Conservation (phyloP, 2,888 invertebrate species). For the Polyommatus icarus region DNA sequence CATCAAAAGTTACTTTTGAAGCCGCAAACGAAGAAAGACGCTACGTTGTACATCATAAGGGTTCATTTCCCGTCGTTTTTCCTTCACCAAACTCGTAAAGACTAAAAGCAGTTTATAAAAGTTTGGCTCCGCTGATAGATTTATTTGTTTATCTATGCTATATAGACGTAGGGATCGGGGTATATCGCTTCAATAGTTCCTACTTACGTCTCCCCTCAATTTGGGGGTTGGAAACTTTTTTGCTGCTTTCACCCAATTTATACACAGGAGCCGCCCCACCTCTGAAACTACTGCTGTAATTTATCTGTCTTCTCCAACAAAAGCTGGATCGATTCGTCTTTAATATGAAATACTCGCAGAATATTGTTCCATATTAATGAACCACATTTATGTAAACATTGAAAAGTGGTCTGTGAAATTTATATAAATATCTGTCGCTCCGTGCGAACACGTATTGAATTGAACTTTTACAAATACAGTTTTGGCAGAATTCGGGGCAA, state of each 20-base stretch:
- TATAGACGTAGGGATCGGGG: conserved; percentile 15
- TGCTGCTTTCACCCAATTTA: conserved; percentile 5
- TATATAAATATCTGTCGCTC: conserved; percentile 12
- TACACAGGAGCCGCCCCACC: not conserved
- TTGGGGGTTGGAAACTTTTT: conserved; percentile 17
- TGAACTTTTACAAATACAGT: conserved; percentile 29
- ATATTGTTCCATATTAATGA: not conserved
- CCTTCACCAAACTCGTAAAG: conserved; percentile 4
- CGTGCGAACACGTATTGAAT: conserved; percentile 12
- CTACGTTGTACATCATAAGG: not conserved
- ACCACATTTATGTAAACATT: not conserved
- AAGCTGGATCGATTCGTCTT: not conserved
- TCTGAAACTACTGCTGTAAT: not conserved
- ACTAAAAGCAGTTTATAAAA: conserved; percentile 22
- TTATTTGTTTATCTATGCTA: conserved; percentile 15
- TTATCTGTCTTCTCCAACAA: not conserved
- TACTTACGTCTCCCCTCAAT: conserved; percentile 3
- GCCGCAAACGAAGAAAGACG: conserved; percentile 1
- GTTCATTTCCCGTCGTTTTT: not conserved
- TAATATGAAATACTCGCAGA: not conserved
- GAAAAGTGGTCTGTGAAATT: conserved; percentile 12
- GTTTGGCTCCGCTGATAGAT: conserved; percentile 20
- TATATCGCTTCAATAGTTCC: conserved; percentile 13
- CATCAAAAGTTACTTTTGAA: conserved; percentile 15
- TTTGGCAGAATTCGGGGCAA: conserved; percentile 19